Conservation (phyloP, 2,888 invertebrate species). For the Drosophila flavopinicola region DNA sequence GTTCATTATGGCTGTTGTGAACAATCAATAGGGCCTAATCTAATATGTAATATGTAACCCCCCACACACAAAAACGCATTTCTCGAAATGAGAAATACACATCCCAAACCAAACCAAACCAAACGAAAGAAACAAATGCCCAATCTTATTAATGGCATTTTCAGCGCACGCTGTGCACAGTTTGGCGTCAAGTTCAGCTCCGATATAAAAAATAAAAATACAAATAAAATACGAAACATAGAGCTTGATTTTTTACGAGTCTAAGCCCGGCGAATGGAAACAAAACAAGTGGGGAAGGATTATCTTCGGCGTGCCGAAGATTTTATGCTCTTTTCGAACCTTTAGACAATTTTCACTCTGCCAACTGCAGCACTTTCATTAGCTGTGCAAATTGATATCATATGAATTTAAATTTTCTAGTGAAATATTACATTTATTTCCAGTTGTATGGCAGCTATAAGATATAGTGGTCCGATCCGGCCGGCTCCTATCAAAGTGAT, state of each 20-base stretch:
- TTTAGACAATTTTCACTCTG: too few species aligned
- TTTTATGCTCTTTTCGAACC: too few species aligned
- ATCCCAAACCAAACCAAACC: slow-evolving; percentile 1
- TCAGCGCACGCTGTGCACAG: slow-evolving; percentile 58
- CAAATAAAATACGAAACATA: too few species aligned
- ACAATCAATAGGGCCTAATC: slow-evolving; percentile 57
- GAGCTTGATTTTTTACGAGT: slow-evolving; percentile 40
- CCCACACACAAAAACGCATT: slow-evolving; percentile 37
- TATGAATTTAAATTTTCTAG: too few species aligned
- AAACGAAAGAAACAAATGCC: slow-evolving; percentile 19
- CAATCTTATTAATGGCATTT: slow-evolving; percentile 55
- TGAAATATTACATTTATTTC: too few species aligned
- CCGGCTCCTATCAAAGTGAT: too few species aligned
- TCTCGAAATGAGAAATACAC: slow-evolving; percentile 19
- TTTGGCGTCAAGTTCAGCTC: slow-evolving; percentile 45
- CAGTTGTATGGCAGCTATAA: too few species aligned
- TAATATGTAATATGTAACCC: slow-evolving; percentile 61
- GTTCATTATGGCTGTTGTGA: slow-evolving; percentile 48
- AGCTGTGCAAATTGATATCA: too few species aligned
- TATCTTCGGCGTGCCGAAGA: too few species aligned
- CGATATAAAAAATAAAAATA: slow-evolving; percentile 12
- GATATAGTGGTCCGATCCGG: too few species aligned
- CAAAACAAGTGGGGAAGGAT: too few species aligned
- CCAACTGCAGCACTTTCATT: too few species aligned
- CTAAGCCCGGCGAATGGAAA: slow-evolving; percentile 9